Base-by-base conservation (phyloP, 2,888 invertebrate genomes). In the Molanna angustata region DNA sequence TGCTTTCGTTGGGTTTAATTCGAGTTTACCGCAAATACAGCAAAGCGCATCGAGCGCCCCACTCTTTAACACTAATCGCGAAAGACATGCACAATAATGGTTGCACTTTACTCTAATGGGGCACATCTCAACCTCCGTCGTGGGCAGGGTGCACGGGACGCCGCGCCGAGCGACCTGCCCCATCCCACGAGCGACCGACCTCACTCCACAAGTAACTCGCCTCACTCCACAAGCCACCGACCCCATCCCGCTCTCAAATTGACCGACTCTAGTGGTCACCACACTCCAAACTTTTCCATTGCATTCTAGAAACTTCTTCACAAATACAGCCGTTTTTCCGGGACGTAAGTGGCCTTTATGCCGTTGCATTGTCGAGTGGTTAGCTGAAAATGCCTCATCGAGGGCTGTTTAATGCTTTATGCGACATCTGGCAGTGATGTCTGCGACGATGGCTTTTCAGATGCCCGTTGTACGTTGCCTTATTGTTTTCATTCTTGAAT, bases 341-440 rank as follows among this genome's bases (percentile, higher is more conserved):
- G 9, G n/a, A 13, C 19, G 9, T 37, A 37, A 47, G 47, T 37
- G 47, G 47, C 22, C 46, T 46, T 11, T 37, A 32, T 20, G n/a
- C 4, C 48, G 17, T 17, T 40, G 48, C 48, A 35, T 50, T 44
- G 37, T 37, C 37, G 42, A 50, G 50, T 44, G 50, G 50, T 13
- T 50, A n/a, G 35, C 52, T 52, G 47, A 22, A 42, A 52, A 54
- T 39, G 54, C 44, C 33, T 54, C 54, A 49, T 49, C 54, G 49
- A 54, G 54, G 45, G 49, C 46, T 22, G 48, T 52, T 56, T 41
- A 41, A 46, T 47, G 48, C 44, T 52, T 49, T 37, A 41, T 52
- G 41, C 49, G 45, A 35, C 44, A 47, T 57, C 53, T 57, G 57
- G 57, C 48, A 11, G 47, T 48, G 57, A 57, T 50, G 51, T 47